Evolutionary conservation across 2,797 vertebrate species (phyloP), one percentile per base, ranked within the genome.

Genomic region (Epinephelus awoara): DNA sequence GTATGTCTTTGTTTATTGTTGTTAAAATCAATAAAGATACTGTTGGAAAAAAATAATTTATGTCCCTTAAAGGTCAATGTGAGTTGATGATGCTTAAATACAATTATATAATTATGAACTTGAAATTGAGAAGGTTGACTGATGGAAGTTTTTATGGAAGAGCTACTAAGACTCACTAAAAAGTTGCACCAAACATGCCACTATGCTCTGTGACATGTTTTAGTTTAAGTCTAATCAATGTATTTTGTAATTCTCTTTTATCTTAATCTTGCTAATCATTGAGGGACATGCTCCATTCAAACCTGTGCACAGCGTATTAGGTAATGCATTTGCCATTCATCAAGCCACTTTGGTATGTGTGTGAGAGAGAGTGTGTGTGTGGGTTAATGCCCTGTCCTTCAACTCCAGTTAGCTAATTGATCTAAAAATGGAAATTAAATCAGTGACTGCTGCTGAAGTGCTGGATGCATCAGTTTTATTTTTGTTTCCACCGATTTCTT

Each of bases 401-500:
- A 89, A 56, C 83, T 85, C 51, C 73, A 58, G 70, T 88, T 84
- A 72, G 67, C 34, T 25, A 66, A 90, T 79, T 84, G 84, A 90
- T 89, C 79, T 42, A 77, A 88, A 79, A 85, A 57, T 83, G 83
- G 25, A 74, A 88, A 86, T 89, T 47, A 82, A 87, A 88, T 83
- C 79, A 84, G 72, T 52, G 57, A 50, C 59, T 82, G 63, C 63
- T 3, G 23, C 69, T 70, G 59, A 80, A 72, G 81, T 69, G 64
- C 59, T n/a, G 21, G 23, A 86, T 89, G 74, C 72, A 67, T 83
- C 75, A 67, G 44, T 86, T 90, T 83, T 69, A 73, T 86, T 88
- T 90, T 90, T 68, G 80, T 85, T 89, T 82, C 42, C 63, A 82
- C 58, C n/a, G 19, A 61, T 86, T 89, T 78, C 86, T 88, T 78